phyloP scores from a whole-genome alignment of 1,140 invertebrate species.

The Platorchestia sp. region DNA sequence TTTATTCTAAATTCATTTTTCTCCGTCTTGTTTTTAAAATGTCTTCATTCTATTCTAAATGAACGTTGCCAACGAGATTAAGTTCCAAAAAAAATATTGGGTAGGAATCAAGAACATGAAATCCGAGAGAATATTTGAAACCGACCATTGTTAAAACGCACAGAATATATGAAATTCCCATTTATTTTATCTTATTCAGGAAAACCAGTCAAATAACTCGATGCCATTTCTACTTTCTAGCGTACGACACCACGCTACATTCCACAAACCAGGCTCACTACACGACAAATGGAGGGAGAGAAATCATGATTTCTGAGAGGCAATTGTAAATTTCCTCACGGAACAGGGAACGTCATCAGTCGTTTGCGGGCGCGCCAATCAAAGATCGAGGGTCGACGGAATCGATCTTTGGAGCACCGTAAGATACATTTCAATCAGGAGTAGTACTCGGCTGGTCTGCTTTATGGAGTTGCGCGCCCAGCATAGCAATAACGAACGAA shows the following conservation, averaged over 20 bases:
- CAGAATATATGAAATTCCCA: background rate
- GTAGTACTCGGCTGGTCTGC: constrained; percentile 8
- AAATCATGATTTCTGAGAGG: background rate
- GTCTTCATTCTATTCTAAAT: background rate
- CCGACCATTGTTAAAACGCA: background rate
- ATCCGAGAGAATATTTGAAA: background rate
- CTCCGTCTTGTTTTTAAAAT: background rate
- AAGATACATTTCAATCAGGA: constrained; percentile 47
- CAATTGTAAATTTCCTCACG: constrained; percentile 20
- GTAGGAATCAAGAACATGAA: background rate
- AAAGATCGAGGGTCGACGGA: constrained; percentile 9
- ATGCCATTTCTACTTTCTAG: background rate
- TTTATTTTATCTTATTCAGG: background rate
- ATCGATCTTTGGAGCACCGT: background rate
- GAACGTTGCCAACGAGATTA: background rate
- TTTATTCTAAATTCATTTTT: background rate
- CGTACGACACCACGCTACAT: background rate
- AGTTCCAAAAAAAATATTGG: background rate
- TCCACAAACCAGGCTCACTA: background rate
- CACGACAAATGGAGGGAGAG: background rate
- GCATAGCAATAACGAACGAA: constrained; percentile 16
- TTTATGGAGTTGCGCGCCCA: constrained; percentile 15
- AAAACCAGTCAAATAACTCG: background rate
- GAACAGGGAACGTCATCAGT: constrained; percentile 16
- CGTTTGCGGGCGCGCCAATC: constrained; percentile 11